Conservation (phyloP, 1,140 invertebrate species). For the Chlorops oryzae region DNA sequence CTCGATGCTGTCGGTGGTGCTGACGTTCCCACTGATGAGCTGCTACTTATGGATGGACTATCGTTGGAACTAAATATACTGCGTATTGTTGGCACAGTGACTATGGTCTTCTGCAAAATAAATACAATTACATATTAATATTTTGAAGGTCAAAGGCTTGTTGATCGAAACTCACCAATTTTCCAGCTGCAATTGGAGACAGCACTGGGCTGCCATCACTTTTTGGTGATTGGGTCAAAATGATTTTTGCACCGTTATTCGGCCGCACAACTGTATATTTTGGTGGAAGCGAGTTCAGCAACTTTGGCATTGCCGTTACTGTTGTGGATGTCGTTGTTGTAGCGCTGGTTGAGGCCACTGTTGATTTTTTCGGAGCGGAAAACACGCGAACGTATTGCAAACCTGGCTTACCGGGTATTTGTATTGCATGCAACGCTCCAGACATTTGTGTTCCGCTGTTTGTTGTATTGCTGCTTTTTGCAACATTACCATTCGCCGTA, state of each 20-base stretch:
- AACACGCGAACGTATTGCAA: conserved; percentile 42
- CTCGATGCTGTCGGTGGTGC: neutral
- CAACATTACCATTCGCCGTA: no score
- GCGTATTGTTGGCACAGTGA: conserved; percentile 8
- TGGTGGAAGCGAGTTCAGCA: conserved; percentile 13
- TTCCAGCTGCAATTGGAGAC: conserved; percentile 10
- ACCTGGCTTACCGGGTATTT: conserved; percentile 33
- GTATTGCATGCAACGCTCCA: conserved; percentile 32
- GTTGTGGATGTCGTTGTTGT: neutral
- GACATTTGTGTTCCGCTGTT: neutral
- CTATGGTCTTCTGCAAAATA: conserved; percentile 16
- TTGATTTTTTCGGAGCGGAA: conserved; percentile 6
- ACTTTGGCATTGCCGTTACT: conserved; percentile 6
- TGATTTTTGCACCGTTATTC: conserved; percentile 31
- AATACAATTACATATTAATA: no score
- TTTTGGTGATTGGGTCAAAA: conserved; percentile 23
- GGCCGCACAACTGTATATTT: conserved; percentile 18
- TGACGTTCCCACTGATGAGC: neutral
- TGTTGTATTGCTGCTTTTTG: no score
- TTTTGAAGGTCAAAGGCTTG: neutral
- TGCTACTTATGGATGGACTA: neutral
- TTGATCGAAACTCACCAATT: conserved; percentile 7
- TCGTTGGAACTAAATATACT: neutral
- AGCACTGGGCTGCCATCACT: conserved; percentile 24
- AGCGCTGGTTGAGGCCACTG: neutral